Evolutionary conservation across 2,797 vertebrate genomes (phyloP), one percentile per base, ranked within the genome.

Genomic region (Pyrocephalus nanus): DNA sequence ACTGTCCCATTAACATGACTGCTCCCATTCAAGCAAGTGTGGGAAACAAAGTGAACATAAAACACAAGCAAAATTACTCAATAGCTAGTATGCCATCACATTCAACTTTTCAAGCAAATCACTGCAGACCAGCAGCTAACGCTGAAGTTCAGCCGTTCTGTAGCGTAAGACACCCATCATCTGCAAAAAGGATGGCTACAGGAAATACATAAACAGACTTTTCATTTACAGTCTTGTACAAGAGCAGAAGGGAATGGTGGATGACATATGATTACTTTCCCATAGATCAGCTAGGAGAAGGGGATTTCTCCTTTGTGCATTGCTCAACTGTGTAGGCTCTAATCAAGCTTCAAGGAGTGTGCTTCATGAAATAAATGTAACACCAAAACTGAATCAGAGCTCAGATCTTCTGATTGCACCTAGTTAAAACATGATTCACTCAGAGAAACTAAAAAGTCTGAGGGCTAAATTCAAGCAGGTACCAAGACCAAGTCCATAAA

Each of bases 341-440:
- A 67, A 57, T 53, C 29, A 53, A 86, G 15, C 12, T 61, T 74
- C 61, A 50, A 12, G 34, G 30, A 84, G 11, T 0, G 0, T 0
- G 1, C 8, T 57, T 78, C 36, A 8, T 4, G 21, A 62, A 86
- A 69, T 20, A 62, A 86, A 69, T 20, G 23, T 10, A 67, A 7
- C 43, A 50, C 12, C 11, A 86, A 71, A 83, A 70, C 15, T 27
- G 38, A 81, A 90, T 26, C 19, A 71, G 61, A 78, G 38, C 26
- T 79, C 64, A 57, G 47, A 66, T 13, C 8, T 66, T 38, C 45
- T 78, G 12, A 45, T 54, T 76, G 22, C 8, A 34, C 55, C 55
- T 51, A 69, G 57, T 55, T n/a, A 74, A 92, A 94, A 90, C 13
- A 53, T 11, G 8, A 51, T 82, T 83, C 54, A 38, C 1, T 45